These are phyloP conservation scores for Ladona fulva DNA, from an alignment of 1,140 invertebrate genomes.

Conservation along the genomic window DNA sequence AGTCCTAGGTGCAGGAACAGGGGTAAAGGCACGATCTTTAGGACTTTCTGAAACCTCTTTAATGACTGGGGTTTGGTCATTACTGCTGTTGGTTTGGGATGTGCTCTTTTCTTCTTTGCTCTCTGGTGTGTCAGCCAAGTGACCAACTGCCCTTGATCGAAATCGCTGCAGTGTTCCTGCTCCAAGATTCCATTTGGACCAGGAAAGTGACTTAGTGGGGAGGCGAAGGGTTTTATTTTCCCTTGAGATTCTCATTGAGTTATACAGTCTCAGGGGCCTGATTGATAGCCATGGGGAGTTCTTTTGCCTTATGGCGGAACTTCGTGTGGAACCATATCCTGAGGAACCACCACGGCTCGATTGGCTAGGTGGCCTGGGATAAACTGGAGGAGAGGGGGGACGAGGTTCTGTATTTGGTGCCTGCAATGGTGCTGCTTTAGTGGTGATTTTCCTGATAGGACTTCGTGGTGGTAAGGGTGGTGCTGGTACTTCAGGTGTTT, in stretches of 20 bases:
- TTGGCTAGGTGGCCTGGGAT: slow-evolving; percentile 36
- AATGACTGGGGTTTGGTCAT: background rate
- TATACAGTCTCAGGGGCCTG: background rate
- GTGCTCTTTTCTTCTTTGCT: background rate
- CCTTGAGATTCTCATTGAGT: background rate
- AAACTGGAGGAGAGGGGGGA: slow-evolving; percentile 23
- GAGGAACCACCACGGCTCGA: slow-evolving; percentile 43
- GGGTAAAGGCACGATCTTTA: slow-evolving; percentile 22
- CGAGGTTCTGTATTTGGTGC: background rate
- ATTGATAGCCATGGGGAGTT: slow-evolving; percentile 21
- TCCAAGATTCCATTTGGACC: background rate
- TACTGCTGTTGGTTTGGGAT: background rate
- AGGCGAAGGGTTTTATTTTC: background rate
- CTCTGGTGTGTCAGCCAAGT: background rate
- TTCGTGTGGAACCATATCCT: slow-evolving; percentile 51
- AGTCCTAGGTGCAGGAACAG: slow-evolving; percentile 37
- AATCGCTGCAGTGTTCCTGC: background rate
- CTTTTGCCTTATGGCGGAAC: slow-evolving; percentile 37
- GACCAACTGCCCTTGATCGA: background rate
- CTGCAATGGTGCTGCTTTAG: background rate
- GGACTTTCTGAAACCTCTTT: background rate
- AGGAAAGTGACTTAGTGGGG: background rate
- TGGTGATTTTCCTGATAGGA: background rate
- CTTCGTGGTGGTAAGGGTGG: background rate
- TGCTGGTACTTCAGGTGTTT: background rate